phyloP scores from a whole-genome alignment of 2,797 vertebrate genomes.

The Onychomys arenicola region DNA sequence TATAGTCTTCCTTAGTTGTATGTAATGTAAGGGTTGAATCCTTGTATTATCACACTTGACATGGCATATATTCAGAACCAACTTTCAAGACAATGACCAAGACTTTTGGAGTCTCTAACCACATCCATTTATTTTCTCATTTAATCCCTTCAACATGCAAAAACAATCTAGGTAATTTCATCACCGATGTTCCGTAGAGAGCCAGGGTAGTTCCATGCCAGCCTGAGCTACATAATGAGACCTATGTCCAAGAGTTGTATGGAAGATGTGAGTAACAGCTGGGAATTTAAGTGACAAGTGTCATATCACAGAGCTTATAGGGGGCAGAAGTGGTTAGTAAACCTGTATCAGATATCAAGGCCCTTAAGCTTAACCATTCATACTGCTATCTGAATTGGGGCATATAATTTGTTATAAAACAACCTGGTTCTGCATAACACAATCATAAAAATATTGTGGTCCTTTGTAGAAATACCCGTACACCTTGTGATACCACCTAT shows the following conservation, averaged over 20 bases:
- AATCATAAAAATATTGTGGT: neutral
- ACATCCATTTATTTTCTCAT: neutral
- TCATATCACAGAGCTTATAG: neutral
- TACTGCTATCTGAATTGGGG: neutral
- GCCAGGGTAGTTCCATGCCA: neutral
- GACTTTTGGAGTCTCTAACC: neutral
- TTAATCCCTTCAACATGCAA: neutral
- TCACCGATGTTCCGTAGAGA: neutral
- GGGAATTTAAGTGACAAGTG: neutral
- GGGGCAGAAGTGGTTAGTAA: neutral
- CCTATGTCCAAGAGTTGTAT: neutral
- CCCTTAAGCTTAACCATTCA: neutral
- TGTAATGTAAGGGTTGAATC: neutral
- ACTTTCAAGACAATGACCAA: neutral
- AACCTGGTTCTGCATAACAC: neutral
- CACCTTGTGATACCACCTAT: neutral
- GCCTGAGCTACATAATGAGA: neutral
- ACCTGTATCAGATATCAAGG: neutral
- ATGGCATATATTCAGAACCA: neutral
- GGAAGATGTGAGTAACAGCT: neutral
- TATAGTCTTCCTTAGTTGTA: neutral
- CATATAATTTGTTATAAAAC: conserved; percentile 3
- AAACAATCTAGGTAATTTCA: neutral
- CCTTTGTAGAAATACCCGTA: conserved; percentile 3
- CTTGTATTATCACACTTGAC: neutral